Evolutionary conservation across 2,113 vertebrate genomes (phyloP), one percentile per base, ranked within the genome.

Genomic region (Siniperca knerii): DNA sequence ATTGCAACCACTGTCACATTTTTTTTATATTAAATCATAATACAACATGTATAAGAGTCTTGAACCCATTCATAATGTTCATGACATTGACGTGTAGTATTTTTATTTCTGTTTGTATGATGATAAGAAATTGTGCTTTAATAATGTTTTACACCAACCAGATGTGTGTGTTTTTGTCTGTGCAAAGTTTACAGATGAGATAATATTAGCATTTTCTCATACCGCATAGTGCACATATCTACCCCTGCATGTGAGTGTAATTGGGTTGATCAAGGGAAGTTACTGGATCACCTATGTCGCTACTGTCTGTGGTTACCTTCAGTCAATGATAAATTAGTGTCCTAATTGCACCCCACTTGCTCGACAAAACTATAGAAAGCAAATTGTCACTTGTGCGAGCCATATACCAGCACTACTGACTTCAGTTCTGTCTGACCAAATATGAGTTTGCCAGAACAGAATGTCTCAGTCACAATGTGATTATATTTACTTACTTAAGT

Each of bases 311-410:
- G 75, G 65, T 75, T 79, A 72, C 77, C 74, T 62, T 55, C 35
- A 89, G 68, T 81, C 80, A 16, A 35, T 52, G 44, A 58, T 84
- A 74, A 21, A 93, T 92, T 87, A 86, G 79, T 68, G 37, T 60
- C 35, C n/a, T 90, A 88, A 93, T 91, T 89, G 72, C 60, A 25
- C 81, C 79, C 60, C 46, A 42, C 64, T 61, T n/a, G 29, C 71
- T 80, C 69, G 23, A 68, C 37, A 50, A 73, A 62, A 50, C 76
- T 79, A 58, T 4, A 71, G 70, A 81, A 54, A 29, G 67, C 40
- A 29, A 52, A 87, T 15, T 48, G 65, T 75, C 76, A 40, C 18
- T 33, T 60, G 20, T 29, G 57, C 16, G 6, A 29, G 62, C 12
- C 11, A 1, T 60, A 37, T 23, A 57, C 29, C 23, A 2, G 52